These are phyloP conservation scores for Nemoura dubitans DNA, from an alignment of 2,888 invertebrate species.

Conservation along the genomic window DNA sequence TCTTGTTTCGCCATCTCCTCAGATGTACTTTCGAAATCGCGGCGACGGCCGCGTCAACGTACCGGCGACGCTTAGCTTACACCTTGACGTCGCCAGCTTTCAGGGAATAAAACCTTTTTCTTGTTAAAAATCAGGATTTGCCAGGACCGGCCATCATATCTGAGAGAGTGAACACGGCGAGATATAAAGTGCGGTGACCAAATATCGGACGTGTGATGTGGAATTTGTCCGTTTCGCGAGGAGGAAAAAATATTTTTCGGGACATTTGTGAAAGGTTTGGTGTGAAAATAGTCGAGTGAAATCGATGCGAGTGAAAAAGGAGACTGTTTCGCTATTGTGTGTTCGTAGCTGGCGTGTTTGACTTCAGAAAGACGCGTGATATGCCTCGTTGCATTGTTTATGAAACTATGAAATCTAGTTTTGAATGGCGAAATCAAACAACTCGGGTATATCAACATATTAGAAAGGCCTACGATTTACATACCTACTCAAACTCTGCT, in stretches of 20 bases:
- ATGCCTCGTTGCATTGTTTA: no score
- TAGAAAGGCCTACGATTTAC: no score
- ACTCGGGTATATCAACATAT: no score
- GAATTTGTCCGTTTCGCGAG: not conserved
- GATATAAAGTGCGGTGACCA: slow-evolving; percentile 7
- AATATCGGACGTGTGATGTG: not conserved
- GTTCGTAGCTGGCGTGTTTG: not conserved
- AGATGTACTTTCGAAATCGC: not conserved
- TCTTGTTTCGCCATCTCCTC: slow-evolving; percentile 7
- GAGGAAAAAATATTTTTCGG: not conserved
- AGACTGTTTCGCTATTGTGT: not conserved
- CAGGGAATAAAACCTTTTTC: slow-evolving; percentile 22
- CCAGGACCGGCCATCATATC: not conserved
- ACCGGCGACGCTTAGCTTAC: slow-evolving; percentile 9
- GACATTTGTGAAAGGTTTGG: not conserved
- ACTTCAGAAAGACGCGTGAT: no score
- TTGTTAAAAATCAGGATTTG: slow-evolving; percentile 13
- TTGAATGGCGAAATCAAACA: no score
- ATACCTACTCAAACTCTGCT: no score
- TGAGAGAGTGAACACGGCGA: not conserved
- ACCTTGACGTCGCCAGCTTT: not conserved
- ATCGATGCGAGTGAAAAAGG: not conserved
- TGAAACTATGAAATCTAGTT: no score
- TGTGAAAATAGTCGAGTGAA: not conserved
- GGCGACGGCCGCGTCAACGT: not conserved